Conservation (phyloP, 2,113 vertebrate genomes). For the Mormoops blainvillei region DNA sequence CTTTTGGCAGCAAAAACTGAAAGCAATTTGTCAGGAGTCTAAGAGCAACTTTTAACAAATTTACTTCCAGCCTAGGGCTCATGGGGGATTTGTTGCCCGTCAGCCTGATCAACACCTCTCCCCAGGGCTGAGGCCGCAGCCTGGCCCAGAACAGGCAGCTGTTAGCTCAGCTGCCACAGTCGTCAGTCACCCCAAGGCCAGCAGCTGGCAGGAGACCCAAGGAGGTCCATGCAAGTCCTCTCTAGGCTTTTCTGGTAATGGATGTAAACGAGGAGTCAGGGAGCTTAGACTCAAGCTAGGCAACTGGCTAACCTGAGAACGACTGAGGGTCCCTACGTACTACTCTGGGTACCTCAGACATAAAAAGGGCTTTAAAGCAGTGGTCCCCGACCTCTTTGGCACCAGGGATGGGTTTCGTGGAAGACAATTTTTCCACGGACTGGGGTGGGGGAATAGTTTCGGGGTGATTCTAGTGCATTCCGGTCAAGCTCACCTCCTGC, state of each 20-base stretch:
- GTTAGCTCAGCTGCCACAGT: conserved; percentile 25
- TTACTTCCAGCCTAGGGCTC: conserved; percentile 46
- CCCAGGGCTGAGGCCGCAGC: background rate
- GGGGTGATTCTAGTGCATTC: too few species aligned
- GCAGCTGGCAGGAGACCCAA: background rate
- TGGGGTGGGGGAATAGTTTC: too few species aligned
- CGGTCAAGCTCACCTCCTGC: too few species aligned
- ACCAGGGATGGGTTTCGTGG: too few species aligned
- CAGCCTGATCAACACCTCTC: conserved; percentile 36
- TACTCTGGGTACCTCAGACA: background rate
- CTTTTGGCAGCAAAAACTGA: conserved; percentile 51
- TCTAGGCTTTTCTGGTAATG: background rate
- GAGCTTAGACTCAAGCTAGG: background rate
- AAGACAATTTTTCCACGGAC: too few species aligned
- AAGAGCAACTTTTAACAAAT: conserved; percentile 55
- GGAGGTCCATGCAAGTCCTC: background rate
- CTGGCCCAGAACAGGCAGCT: background rate
- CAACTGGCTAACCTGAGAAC: background rate
- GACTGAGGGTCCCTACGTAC: background rate
- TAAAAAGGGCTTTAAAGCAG: background rate
- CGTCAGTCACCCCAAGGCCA: background rate
- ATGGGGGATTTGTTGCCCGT: background rate
- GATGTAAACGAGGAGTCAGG: background rate
- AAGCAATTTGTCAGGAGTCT: conserved; percentile 64
- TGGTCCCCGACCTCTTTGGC: too few species aligned